Base-by-base conservation (phyloP, 2,113 vertebrate genomes). In the Zapornia atra region DNA sequence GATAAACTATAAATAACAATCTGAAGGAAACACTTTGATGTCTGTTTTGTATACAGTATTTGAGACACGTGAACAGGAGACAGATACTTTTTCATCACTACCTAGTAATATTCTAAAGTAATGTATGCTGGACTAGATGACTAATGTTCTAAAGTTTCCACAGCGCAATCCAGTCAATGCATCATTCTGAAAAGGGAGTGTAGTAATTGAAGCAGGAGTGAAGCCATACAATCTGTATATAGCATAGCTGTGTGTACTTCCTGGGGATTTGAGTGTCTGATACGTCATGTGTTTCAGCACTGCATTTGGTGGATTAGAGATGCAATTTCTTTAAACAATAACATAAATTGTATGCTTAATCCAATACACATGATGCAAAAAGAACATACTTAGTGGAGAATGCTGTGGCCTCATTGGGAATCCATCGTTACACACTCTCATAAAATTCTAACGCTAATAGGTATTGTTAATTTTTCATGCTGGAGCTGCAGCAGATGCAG, bases 1-100 rank as follows among this genome's bases (percentile, higher is more conserved):
- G 92, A 92, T 94, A 96, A 96, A 94, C 53, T 78, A 92, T 90
- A 97, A 96, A 95, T 96, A 94, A 84, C 71, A 79, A 95, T 87
- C 77, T 82, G 63, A 96, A 92, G 77, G 50, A 89, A 95, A 82
- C 40, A 38, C 95, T 96, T 95, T 95, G 91, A 96, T 96, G 96
- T 95, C 83, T 92, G 83, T 91, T 96, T 92, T 93, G 77, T 90
- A 89, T 85, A 89, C 59, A 79, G 57, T 57, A 90, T 61, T 91
- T 79, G 40, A 84, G 78, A 87, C 95, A 95, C 72, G 86, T 95
- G 92, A 96, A 85, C n/a, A 79, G 73, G 66, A 91, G 86, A 94
- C 91, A 94, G 70, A 82, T 72, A 79, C 17, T 86, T 94, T 92
- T 96, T 87, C 90, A 92, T 84, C 77, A 40, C 69, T 89, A 72